Evolutionary conservation across 2,113 vertebrate species (phyloP).

Genomic region (Oenanthe melanoleuca): DNA sequence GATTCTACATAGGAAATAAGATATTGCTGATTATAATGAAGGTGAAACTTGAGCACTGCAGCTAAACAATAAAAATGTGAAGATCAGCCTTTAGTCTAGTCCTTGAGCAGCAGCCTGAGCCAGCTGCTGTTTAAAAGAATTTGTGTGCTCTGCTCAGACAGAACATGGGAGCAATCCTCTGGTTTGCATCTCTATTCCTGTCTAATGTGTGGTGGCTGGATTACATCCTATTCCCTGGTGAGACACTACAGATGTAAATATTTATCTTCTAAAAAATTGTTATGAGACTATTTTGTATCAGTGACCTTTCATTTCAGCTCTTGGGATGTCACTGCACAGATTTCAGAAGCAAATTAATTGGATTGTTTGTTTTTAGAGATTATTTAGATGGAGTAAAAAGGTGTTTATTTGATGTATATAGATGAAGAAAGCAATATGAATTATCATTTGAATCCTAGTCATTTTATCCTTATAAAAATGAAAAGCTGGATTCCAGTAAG

Average conservation of each 20-base stretch:
- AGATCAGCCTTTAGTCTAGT: too few relatives aligned
- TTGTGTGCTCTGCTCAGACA: background rate
- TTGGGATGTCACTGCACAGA: background rate
- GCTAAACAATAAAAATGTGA: background rate
- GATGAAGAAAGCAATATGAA: background rate
- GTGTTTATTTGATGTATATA: background rate
- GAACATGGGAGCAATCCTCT: background rate
- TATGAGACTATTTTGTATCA: background rate
- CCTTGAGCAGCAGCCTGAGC: background rate
- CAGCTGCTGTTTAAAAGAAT: background rate
- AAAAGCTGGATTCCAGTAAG: background rate
- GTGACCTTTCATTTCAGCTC: background rate
- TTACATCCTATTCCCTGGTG: background rate
- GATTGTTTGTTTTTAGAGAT: background rate
- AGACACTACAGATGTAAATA: background rate
- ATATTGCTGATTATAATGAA: background rate
- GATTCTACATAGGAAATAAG: background rate
- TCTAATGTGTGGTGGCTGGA: background rate
- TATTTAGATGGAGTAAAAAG: background rate
- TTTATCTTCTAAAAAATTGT: background rate
- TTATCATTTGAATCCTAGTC: background rate
- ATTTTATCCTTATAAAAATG: slow-evolving; percentile 9
- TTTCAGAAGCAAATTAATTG: background rate
- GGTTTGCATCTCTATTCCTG: background rate
- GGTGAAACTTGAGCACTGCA: background rate